phyloP scores from a whole-genome alignment of 1,140 invertebrate genomes.

The Platorchestia sp. region DNA sequence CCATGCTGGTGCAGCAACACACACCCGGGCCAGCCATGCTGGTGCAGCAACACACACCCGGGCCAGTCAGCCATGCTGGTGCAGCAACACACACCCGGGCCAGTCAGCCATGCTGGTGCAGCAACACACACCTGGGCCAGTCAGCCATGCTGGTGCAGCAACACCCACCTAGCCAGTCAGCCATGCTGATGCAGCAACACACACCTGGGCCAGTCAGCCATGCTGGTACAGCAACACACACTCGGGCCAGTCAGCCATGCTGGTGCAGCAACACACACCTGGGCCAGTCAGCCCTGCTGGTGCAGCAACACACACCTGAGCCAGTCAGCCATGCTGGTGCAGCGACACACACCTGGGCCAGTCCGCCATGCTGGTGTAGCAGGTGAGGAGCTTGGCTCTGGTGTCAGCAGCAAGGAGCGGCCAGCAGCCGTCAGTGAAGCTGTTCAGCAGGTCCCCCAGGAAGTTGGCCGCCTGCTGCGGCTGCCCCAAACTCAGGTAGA shows the following conservation, averaged over 20 bases:
- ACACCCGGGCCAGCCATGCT: not conserved
- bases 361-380: slow-evolving; percentile 85
- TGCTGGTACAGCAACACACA: not conserved
- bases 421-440: slow-evolving; percentile 91
- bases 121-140: slow-evolving; percentile 72
- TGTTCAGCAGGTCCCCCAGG: slow-evolving; percentile 86
- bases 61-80: not conserved
- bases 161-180: too few species aligned
- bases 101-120: slow-evolving; percentile 84
- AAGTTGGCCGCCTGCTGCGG: slow-evolving; percentile 90
- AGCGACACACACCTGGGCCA: slow-evolving; percentile 73
- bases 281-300: not conserved
- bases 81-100: slow-evolving; percentile 72
- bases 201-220: too few species aligned
- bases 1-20: not conserved
- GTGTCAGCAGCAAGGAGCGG: slow-evolving; percentile 83
- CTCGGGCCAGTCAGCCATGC: not conserved
- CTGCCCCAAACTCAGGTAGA: slow-evolving; percentile 89
- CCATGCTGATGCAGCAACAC: too few species aligned
- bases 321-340: not conserved
- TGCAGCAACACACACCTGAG: slow-evolving; percentile 56
- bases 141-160: not conserved
- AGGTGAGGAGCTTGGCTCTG: slow-evolving; percentile 85
- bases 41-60: slow-evolving; percentile 57
- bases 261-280: not conserved